Conservation (phyloP, 2,888 invertebrate genomes). For the Melangyna quadrimaculata region DNA sequence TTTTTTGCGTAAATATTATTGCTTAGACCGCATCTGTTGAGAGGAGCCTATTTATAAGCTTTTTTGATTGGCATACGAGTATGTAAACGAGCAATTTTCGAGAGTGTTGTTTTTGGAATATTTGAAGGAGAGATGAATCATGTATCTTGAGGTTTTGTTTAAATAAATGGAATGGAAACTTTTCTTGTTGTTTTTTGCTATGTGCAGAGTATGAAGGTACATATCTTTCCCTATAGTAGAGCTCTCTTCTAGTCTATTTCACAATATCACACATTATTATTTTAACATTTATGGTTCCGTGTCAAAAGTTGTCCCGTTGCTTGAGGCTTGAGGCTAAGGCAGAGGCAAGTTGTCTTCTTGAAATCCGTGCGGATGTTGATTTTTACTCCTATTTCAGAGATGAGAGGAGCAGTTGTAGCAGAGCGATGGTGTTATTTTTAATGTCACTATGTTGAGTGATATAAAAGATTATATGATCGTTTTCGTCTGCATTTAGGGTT, state of each 20-base stretch:
- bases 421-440: slow-evolving; percentile 69
- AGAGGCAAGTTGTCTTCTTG: slow-evolving; percentile 1
- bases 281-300: slow-evolving; percentile 64
- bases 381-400: slow-evolving; percentile 51
- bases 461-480: slow-evolving; percentile 63
- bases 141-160: slow-evolving; percentile 50
- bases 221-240: neutral
- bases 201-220: neutral
- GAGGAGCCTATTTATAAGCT: slow-evolving; percentile 57
- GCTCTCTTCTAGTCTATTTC: slow-evolving; percentile 24
- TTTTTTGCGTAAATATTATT: slow-evolving; percentile 66
- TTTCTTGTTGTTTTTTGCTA: slow-evolving; percentile 7
- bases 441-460: slow-evolving; percentile 71
- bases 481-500: slow-evolving; percentile 8
- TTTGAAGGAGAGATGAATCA: slow-evolving; percentile 2
- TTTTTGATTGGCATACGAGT: slow-evolving; percentile 71
- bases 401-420: too few relatives aligned
- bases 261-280: slow-evolving; percentile 64
- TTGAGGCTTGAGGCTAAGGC: too few relatives aligned
- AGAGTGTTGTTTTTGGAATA: slow-evolving; percentile 53
- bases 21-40: slow-evolving; percentile 46
- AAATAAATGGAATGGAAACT: slow-evolving; percentile 33
- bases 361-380: slow-evolving; percentile 64
- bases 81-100: slow-evolving; percentile 56
- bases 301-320: slow-evolving; percentile 56